Evolutionary conservation across 2,888 invertebrate genomes (phyloP).

Genomic region (Polyommatus iphigenia): DNA sequence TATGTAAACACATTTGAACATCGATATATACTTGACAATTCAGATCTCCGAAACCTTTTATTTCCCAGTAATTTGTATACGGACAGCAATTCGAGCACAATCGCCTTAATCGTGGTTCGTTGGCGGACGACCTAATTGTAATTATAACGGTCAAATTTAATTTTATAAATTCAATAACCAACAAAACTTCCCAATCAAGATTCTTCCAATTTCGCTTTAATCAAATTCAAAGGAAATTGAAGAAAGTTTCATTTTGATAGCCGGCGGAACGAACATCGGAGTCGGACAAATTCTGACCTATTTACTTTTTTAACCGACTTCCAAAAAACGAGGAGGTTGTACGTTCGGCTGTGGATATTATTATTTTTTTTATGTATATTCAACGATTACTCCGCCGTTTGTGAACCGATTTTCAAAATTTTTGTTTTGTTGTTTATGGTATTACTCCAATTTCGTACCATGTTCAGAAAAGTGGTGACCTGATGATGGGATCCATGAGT

Average conservation of each 20-base stretch:
- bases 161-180: slow-evolving; percentile 33
- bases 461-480: too few species aligned
- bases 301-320: too few species aligned
- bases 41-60: neutral
- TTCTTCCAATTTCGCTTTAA: slow-evolving; percentile 56
- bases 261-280: slow-evolving; percentile 21
- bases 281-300: slow-evolving; percentile 8
- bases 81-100: neutral
- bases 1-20: too few species aligned
- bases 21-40: too few species aligned
- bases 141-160: slow-evolving; percentile 27
- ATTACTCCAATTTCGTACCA: too few species aligned
- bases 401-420: too few species aligned
- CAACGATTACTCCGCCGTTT: too few species aligned
- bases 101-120: slow-evolving; percentile 15
- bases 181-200: slow-evolving; percentile 42
- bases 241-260: slow-evolving; percentile 61
- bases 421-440: too few species aligned
- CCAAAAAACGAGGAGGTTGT: too few species aligned
- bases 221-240: slow-evolving; percentile 62
- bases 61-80: slow-evolving; percentile 2
- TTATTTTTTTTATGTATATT: too few species aligned
- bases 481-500: too few species aligned
- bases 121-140: slow-evolving; percentile 24
- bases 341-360: too few species aligned